These are phyloP conservation scores for Cordylochernes scorpioides DNA, from an alignment of 2,888 invertebrate genomes.

Conservation along the genomic window DNA sequence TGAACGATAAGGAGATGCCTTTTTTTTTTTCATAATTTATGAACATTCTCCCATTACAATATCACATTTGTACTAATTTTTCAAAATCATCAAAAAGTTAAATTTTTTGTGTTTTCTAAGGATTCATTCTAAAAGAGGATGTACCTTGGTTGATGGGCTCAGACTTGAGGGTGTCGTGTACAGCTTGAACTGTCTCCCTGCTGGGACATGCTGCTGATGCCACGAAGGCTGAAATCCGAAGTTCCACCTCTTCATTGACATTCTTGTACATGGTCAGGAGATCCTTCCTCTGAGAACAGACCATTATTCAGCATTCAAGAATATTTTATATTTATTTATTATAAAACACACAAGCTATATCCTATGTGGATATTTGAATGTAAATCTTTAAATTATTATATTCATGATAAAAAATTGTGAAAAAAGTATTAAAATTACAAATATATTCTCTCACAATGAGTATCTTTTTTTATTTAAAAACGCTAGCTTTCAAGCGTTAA, in stretches of 20 bases:
- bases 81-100: not conserved
- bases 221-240: conserved; percentile 15
- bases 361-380: too few species aligned
- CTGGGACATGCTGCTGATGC: conserved; percentile 38
- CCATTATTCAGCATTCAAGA: not conserved
- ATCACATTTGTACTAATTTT: too few species aligned
- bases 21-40: too few species aligned
- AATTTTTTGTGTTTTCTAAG: not conserved
- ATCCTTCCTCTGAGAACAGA: conserved; percentile 6
- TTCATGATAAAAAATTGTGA: too few species aligned
- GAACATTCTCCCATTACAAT: too few species aligned
- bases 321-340: not conserved
- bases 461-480: too few species aligned
- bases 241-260: conserved; percentile 14
- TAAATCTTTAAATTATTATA: too few species aligned
- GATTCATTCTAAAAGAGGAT: conserved; percentile 1
- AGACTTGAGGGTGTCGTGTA: conserved; percentile 38
- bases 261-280: conserved; percentile 6
- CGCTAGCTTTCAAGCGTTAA: too few species aligned
- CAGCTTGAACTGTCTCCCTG: conserved; percentile 39
- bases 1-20: too few species aligned
- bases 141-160: conserved; percentile 70
- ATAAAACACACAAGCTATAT: too few species aligned
- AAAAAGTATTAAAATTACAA: too few species aligned
- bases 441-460: too few species aligned